Evolutionary conservation across 2,113 vertebrate species (phyloP), one percentile per base, ranked within the genome.

Genomic region (Octodon degus): DNA sequence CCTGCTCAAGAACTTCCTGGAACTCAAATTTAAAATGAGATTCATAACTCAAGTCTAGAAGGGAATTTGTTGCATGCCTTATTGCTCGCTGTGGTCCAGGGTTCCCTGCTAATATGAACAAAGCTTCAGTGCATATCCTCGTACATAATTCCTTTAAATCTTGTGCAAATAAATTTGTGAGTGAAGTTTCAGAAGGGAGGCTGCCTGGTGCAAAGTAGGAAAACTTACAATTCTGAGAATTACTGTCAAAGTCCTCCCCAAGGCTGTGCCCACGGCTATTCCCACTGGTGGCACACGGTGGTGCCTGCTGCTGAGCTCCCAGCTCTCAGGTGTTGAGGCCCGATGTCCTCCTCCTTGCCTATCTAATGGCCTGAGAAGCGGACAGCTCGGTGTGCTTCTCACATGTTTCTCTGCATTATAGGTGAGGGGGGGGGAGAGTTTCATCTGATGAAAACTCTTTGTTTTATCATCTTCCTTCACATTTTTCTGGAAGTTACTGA

Each of bases 401-500:
- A 60, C 4, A 17, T 55, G 62, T 60, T 53, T 85, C 70, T 93
- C 77, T 58, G 93, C 5, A 37, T 83, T 22, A 8, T 58, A 72
- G 87, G 11, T 65, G 32, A 81, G 12, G 10, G 4, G 12, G 10
- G 4, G 70, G 19, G n/a, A n/a, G 7, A 79, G 53, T n/a, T 88
- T 37, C 87, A 34, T 90, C 34, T 14, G 17, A n/a, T 74, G 67
- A 24, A 47, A 92, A 68, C 14, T 58, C 32, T 43, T 40, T 68
- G 25, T 13, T 34, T 96, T 24, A 34, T 76, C 16, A 2, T 89
- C 10, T 86, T 81, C 24, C 5, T 40, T 43, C 19, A 79, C 4
- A 84, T 95, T 96, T 82, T 90, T 70, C 8, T 50, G 81, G 37
- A 40, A 62, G 10, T 93, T 82, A 67, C 34, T 90, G 34, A 24